Evolutionary conservation across 2,888 invertebrate genomes (phyloP).

Genomic region (Drosophila testacea): DNA sequence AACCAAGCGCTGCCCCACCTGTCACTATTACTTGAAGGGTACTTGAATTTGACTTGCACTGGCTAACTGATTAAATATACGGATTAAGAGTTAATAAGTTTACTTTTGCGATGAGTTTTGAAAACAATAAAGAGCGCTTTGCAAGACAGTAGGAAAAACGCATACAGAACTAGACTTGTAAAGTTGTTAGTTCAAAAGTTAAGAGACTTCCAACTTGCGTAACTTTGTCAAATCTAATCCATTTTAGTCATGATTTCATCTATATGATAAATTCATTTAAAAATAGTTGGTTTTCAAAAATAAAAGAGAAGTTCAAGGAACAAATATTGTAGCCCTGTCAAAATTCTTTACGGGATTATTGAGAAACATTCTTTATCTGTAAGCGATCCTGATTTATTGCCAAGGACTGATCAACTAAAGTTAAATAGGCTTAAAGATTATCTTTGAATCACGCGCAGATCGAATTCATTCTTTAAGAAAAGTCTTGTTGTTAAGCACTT

Average conservation of each 20-base stretch:
- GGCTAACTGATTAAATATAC: constrained; percentile 5
- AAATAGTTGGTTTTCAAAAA: no score
- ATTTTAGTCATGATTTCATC: no score
- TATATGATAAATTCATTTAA: no score
- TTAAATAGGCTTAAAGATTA: neutral
- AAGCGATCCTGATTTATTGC: no score
- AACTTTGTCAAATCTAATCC: no score
- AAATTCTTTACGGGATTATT: no score
- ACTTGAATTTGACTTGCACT: neutral
- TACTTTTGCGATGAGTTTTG: neutral
- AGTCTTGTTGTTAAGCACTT: neutral
- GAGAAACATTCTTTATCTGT: no score
- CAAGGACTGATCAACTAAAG: neutral
- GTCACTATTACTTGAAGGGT: neutral
- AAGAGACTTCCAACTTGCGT: no score
- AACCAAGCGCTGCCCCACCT: constrained; percentile 52
- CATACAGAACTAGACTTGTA: neutral
- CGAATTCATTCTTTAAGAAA: neutral
- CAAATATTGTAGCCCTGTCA: no score
- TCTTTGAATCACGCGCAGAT: neutral
- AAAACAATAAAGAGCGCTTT: neutral
- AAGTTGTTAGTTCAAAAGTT: no score
- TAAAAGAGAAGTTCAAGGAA: no score
- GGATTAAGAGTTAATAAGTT: constrained; percentile 1
- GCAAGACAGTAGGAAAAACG: neutral